phyloP scores from a whole-genome alignment of 1,140 invertebrate species.

The Drosophila santomea region DNA sequence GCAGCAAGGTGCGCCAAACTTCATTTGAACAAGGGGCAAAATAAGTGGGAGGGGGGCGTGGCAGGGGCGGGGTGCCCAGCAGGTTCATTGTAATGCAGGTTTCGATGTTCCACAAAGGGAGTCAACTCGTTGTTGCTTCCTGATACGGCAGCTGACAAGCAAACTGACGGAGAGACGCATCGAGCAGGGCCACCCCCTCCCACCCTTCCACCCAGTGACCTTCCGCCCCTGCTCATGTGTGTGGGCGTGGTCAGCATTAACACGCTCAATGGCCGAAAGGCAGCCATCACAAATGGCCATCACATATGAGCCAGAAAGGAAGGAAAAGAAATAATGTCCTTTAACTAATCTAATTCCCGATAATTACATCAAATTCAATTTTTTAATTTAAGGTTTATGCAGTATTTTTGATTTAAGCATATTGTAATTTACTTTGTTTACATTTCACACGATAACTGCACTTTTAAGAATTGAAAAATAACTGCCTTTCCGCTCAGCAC shows the following conservation, averaged over 20 bases:
- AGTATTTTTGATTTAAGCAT: too few species aligned
- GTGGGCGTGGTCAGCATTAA: constrained; percentile 36
- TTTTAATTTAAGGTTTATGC: too few species aligned
- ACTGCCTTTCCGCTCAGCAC: too few species aligned
- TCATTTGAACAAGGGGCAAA: constrained; percentile 14
- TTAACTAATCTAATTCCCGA: background rate
- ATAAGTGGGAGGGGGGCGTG: constrained; percentile 1
- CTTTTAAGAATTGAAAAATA: too few species aligned
- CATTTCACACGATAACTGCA: too few species aligned
- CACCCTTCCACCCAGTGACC: background rate
- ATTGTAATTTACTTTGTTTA: too few species aligned
- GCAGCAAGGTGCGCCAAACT: constrained; percentile 27
- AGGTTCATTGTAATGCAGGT: constrained; percentile 36
- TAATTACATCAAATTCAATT: too few species aligned
- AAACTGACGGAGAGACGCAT: constrained; percentile 22
- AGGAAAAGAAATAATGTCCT: too few species aligned
- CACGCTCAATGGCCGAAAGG: constrained; percentile 18
- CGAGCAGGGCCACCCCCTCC: background rate
- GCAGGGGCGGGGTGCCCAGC: constrained; percentile 3
- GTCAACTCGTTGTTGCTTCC: constrained; percentile 18
- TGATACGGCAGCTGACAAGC: constrained; percentile 36
- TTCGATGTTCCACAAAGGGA: constrained; percentile 21
- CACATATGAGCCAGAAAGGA: background rate
- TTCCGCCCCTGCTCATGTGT: constrained; percentile 1
- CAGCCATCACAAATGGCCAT: background rate